Percentiles rank a stretch among this genome's conserved stretches.
Evolutionary conservation across 2,888 invertebrate genomes (phyloP).

Genomic region (Acholoe squamosa): DNA sequence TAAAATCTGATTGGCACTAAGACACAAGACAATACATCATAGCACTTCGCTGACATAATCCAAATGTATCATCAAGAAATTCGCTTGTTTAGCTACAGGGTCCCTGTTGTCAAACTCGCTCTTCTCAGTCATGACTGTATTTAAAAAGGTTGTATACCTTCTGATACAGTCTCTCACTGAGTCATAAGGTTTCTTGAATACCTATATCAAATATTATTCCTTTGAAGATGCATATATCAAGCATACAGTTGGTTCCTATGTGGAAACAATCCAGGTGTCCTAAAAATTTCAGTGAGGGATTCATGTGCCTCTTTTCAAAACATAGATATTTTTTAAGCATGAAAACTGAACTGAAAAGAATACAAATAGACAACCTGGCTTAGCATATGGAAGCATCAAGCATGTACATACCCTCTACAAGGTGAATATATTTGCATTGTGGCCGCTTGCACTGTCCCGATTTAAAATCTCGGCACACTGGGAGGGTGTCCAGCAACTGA

Average conservation of each 20-base stretch:
- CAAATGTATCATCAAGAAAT: no score
- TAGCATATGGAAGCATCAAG: slow-evolving; percentile 53
- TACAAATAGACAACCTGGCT: slow-evolving; percentile 32
- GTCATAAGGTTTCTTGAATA: no score
- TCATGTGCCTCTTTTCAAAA: not conserved
- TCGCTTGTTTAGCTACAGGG: no score
- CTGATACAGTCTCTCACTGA: no score
- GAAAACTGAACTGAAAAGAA: slow-evolving; percentile 22
- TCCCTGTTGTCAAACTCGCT: no score
- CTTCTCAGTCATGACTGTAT: no score
- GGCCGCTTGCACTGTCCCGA: slow-evolving; percentile 95
- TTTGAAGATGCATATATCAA: no score
- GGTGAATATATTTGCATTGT: slow-evolving; percentile 98
- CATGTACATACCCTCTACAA: slow-evolving; percentile 92
- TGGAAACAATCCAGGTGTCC: slow-evolving; percentile 61
- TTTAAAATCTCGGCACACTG: slow-evolving; percentile 99
- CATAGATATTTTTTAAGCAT: slow-evolving; percentile 7
- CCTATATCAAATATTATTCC: no score
- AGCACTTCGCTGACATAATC: no score
- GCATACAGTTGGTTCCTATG: not conserved
- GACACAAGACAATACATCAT: no score
- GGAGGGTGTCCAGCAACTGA: slow-evolving; percentile 99
- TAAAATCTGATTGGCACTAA: no score
- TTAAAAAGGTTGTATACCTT: no score
- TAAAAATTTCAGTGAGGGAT: not conserved